A percentile compares a stretch with the other conserved stretches of the same genome.
Evolutionary conservation across 1,140 invertebrate genomes (phyloP).

Genomic region (Leptinotarsa undecemlineata): DNA sequence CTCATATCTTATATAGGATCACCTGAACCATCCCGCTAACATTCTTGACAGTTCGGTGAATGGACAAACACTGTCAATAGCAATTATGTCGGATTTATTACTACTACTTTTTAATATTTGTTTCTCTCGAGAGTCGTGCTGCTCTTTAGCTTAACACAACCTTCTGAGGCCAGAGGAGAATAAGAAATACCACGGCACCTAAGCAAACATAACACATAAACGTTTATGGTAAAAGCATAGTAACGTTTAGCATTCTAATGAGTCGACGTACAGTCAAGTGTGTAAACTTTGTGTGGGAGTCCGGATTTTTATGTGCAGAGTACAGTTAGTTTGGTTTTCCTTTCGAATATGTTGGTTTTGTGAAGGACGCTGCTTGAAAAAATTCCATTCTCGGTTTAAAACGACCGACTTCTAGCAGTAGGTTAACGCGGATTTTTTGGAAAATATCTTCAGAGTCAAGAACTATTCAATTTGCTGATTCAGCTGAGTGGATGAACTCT

Average conservation of each 20-base stretch:
- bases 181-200: constrained; percentile 26
- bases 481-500: too few species aligned
- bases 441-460: not conserved
- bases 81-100: constrained; percentile 14
- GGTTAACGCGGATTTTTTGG: not conserved
- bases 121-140: constrained; percentile 2
- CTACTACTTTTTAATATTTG: constrained; percentile 21
- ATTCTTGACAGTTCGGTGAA: constrained; percentile 12
- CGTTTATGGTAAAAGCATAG: constrained; percentile 28
- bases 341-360: not conserved
- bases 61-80: constrained; percentile 13
- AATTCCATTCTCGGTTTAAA: not conserved
- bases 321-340: constrained; percentile 2
- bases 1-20: too few species aligned
- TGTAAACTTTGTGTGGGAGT: constrained; percentile 22
- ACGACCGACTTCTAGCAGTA: not conserved
- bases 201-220: constrained; percentile 28
- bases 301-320: not conserved
- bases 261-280: constrained; percentile 11
- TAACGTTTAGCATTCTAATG: constrained; percentile 27
- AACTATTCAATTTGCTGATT: too few species aligned
- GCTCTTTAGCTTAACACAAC: constrained; percentile 18
- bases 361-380: not conserved
- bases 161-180: constrained; percentile 21
- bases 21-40: not conserved